Conservation (phyloP, 2,888 invertebrate genomes). For the Seladonia tumulorum region DNA sequence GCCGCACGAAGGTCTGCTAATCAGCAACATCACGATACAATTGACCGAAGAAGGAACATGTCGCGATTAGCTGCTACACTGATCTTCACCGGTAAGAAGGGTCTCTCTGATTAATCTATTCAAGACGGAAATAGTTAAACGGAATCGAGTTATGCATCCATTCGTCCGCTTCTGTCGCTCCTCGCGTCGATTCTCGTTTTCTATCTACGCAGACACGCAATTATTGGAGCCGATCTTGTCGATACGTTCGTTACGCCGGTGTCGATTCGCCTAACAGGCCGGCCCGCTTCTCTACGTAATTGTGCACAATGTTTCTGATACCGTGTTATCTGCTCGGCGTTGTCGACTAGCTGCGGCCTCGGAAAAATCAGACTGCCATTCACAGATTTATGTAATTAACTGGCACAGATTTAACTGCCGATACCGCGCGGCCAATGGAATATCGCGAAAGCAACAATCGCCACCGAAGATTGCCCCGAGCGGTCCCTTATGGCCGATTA, state of each 20-base stretch:
- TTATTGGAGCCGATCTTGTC: conserved; percentile 78
- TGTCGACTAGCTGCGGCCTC: conserved; percentile 6
- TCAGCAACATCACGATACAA: neutral
- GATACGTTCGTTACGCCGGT: conserved; percentile 71
- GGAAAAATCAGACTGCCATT: conserved; percentile 36
- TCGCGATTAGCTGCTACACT: neutral
- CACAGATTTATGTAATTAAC: neutral
- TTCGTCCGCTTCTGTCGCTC: conserved; percentile 34
- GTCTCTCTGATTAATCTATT: neutral
- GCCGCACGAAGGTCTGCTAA: too few relatives aligned
- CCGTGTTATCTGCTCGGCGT: conserved; percentile 52
- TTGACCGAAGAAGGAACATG: neutral
- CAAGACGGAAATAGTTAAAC: neutral
- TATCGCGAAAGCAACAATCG: conserved; percentile 41
- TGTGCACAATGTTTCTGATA: conserved; percentile 57
- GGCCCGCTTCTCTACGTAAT: neutral
- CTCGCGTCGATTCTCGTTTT: conserved; percentile 71
- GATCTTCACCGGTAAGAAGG: neutral
- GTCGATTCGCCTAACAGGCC: conserved; percentile 45
- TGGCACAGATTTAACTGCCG: conserved; percentile 50
- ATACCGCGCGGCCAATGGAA: conserved; percentile 50
- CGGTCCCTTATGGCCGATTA: conserved; percentile 27
- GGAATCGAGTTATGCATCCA: conserved; percentile 14
- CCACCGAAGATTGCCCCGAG: conserved; percentile 12
- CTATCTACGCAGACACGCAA: conserved; percentile 74